Conservation (phyloP, 2,888 invertebrate species). For the Hydropsyche betteni region DNA sequence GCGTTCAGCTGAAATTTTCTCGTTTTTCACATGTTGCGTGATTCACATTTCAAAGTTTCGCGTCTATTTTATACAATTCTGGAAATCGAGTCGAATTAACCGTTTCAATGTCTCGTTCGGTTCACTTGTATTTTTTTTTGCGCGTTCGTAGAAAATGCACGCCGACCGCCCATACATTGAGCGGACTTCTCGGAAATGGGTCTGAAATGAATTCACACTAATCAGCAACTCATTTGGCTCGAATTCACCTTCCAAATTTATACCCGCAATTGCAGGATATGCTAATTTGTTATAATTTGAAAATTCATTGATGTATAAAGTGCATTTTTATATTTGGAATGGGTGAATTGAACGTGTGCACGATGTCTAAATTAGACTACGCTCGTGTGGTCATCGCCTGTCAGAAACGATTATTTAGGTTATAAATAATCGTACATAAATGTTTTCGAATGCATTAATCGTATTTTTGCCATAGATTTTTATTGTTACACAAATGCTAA, state of each 20-base stretch:
- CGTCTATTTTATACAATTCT: neutral
- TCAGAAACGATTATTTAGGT: no score
- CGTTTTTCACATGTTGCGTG: neutral
- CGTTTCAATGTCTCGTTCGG: neutral
- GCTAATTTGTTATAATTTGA: slow-evolving; percentile 1
- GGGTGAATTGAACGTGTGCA: no score
- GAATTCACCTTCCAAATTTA: neutral
- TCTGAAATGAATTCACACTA: slow-evolving; percentile 18
- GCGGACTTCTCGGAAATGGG: neutral
- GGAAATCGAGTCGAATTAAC: neutral
- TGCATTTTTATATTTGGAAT: no score
- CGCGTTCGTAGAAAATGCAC: slow-evolving; percentile 14
- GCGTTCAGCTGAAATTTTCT: no score
- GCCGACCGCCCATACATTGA: slow-evolving; percentile 7
- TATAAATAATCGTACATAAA: no score
- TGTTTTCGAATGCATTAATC: no score
- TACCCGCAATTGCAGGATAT: slow-evolving; percentile 16
- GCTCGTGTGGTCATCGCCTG: no score
- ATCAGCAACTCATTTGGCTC: slow-evolving; percentile 8
- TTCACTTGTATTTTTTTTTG: neutral
- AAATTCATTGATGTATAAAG: no score
- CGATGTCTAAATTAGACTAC: no score
- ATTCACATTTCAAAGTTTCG: neutral
- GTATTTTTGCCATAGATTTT: no score
- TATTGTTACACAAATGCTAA: no score